Conservation (phyloP, 2,797 vertebrate species). For the Hydrolagus colliei region DNA sequence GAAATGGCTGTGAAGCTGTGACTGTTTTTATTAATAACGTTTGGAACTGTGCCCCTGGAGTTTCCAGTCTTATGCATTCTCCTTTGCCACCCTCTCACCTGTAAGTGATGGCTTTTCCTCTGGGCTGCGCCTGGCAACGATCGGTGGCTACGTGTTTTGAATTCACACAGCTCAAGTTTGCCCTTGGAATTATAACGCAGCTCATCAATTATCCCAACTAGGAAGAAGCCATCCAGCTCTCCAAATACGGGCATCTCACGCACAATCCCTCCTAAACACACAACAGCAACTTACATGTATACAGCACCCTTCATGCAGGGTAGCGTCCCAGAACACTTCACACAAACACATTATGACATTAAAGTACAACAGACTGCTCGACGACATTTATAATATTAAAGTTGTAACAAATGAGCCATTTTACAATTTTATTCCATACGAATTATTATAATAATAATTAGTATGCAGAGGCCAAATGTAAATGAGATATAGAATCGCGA, state of each 20-base stretch:
- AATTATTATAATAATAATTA: too few relatives aligned
- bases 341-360: not conserved
- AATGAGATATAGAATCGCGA: too few relatives aligned
- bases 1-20: too few relatives aligned
- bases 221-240: conserved; percentile 53
- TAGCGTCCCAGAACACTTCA: too few relatives aligned
- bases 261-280: conserved; percentile 45
- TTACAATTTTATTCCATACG: too few relatives aligned
- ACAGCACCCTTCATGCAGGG: too few relatives aligned
- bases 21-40: too few relatives aligned
- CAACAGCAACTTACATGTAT: not conserved
- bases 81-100: conserved; percentile 38
- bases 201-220: conserved; percentile 59
- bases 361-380: not conserved
- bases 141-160: conserved; percentile 47
- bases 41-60: too few relatives aligned
- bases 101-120: conserved; percentile 51
- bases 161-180: conserved; percentile 51
- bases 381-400: too few relatives aligned
- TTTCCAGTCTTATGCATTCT: too few relatives aligned
- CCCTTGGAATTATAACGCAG: conserved; percentile 54
- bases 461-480: too few relatives aligned
- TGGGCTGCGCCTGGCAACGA: conserved; percentile 45
- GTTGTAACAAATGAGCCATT: too few relatives aligned
- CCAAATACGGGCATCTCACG: conserved; percentile 62